Evolutionary conservation across 1,140 invertebrate genomes (phyloP).

Genomic region (Lucilia cuprina): DNA sequence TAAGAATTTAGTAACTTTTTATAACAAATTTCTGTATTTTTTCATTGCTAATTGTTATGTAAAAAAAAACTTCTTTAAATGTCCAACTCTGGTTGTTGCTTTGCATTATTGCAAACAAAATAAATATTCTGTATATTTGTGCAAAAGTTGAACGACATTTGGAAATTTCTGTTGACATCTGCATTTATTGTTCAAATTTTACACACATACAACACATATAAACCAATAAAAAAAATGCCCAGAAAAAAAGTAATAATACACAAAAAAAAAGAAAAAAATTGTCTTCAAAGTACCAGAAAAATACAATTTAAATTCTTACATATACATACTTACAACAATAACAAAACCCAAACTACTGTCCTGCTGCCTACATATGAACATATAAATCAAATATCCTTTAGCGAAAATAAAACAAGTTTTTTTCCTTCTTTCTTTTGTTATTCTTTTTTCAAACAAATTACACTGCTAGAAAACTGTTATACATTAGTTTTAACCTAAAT

Average conservation of each 20-base stretch:
- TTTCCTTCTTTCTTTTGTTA: background rate
- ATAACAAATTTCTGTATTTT: no score
- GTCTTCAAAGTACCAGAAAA: background rate
- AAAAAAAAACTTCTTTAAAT: background rate
- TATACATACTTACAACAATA: background rate
- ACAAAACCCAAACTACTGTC: background rate
- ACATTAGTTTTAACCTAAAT: no score
- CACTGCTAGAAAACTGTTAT: no score
- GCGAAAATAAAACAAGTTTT: slow-evolving; percentile 13
- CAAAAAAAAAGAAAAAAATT: background rate
- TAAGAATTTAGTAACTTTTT: no score
- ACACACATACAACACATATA: background rate
- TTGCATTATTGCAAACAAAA: background rate
- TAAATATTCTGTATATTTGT: background rate
- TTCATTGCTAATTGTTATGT: no score
- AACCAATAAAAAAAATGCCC: no score
- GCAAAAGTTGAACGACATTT: slow-evolving; percentile 11
- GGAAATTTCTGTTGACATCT: slow-evolving; percentile 7
- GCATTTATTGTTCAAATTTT: slow-evolving; percentile 1
- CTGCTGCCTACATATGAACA: background rate
- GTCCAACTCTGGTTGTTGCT: background rate
- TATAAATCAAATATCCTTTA: background rate
- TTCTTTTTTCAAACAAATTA: no score
- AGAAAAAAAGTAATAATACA: background rate
- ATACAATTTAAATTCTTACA: background rate